Evolutionary conservation across 1,140 invertebrate genomes (phyloP).

Genomic region (Drosophila sp.): DNA sequence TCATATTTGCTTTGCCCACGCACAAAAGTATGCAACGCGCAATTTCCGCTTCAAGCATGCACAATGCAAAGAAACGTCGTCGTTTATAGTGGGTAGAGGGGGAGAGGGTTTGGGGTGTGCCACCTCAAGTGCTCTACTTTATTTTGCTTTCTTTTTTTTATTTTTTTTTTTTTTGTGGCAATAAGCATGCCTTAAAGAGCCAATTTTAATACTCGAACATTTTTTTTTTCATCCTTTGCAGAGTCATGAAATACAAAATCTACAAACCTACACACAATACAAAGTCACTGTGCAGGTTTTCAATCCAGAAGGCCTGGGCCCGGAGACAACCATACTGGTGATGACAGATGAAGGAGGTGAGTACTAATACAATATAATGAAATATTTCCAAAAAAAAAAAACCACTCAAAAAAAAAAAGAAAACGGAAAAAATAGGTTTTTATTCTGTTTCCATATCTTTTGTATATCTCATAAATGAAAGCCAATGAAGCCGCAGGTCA

Average conservation of each 20-base stretch:
- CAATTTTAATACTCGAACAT: too few species aligned
- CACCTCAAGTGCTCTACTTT: too few species aligned
- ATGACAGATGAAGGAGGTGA: slow-evolving; percentile 93
- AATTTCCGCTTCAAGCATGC: slow-evolving; percentile 69
- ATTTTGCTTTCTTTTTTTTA: too few species aligned
- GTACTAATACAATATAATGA: slow-evolving; percentile 61
- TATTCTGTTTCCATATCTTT: background rate
- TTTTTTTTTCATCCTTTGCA: slow-evolving; percentile 72
- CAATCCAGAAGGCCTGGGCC: slow-evolving; percentile 89
- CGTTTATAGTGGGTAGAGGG: background rate
- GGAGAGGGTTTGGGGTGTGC: background rate
- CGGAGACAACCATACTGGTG: slow-evolving; percentile 88
- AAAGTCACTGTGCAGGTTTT: slow-evolving; percentile 90
- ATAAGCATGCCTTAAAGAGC: too few species aligned
- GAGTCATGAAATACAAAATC: slow-evolving; percentile 88
- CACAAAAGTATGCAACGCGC: slow-evolving; percentile 71
- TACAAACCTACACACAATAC: slow-evolving; percentile 90
- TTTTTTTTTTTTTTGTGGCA: too few species aligned
- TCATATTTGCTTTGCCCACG: slow-evolving; percentile 68
- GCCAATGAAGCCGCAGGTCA: slow-evolving; percentile 40
- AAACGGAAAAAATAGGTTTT: slow-evolving; percentile 5
- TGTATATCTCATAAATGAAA: background rate
- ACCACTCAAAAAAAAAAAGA: background rate
- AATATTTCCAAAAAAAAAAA: background rate
- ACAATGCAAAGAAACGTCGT: slow-evolving; percentile 25